Conservation (phyloP, 2,113 vertebrate species). For the Antennarius striatus region DNA sequence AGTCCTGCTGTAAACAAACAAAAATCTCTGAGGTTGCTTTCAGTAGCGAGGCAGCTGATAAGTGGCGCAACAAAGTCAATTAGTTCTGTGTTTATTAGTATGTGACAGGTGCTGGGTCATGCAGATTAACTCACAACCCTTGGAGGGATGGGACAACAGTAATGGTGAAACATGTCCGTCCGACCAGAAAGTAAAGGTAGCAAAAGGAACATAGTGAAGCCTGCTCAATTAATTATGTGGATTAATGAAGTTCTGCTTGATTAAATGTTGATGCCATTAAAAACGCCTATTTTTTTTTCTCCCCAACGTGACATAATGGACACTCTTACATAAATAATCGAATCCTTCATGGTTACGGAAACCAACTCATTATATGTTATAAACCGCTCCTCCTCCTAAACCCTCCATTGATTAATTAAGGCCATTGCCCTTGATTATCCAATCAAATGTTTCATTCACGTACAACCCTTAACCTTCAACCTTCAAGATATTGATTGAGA, state of each 20-base stretch:
- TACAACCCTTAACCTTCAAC: slow-evolving; percentile 73
- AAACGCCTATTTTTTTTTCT: slow-evolving; percentile 72
- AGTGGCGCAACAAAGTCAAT: slow-evolving; percentile 77
- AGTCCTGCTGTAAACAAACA: slow-evolving; percentile 60
- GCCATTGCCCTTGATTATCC: slow-evolving; percentile 73
- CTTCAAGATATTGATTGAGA: slow-evolving; percentile 64
- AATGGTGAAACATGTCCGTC: slow-evolving; percentile 81
- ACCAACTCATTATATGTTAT: slow-evolving; percentile 69
- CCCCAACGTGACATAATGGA: slow-evolving; percentile 74
- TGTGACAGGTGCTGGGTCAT: slow-evolving; percentile 82
- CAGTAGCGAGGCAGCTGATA: slow-evolving; percentile 65
- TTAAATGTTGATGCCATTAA: slow-evolving; percentile 79
- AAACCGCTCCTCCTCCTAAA: slow-evolving; percentile 61
- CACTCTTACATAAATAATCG: slow-evolving; percentile 80
- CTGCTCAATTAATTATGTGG: slow-evolving; percentile 84
- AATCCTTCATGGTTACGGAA: slow-evolving; percentile 77
- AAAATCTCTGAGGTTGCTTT: slow-evolving; percentile 61
- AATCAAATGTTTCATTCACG: slow-evolving; percentile 62
- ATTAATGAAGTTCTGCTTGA: slow-evolving; percentile 86
- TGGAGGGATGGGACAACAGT: slow-evolving; percentile 82
- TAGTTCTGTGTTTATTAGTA: slow-evolving; percentile 84
- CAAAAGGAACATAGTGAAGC: slow-evolving; percentile 78
- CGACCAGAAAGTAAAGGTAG: slow-evolving; percentile 83
- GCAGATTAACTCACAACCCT: slow-evolving; percentile 84
- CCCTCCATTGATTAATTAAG: slow-evolving; percentile 72